Base-by-base conservation (phyloP, 2,113 vertebrate species). In the Callocephalon fimbriatum region DNA sequence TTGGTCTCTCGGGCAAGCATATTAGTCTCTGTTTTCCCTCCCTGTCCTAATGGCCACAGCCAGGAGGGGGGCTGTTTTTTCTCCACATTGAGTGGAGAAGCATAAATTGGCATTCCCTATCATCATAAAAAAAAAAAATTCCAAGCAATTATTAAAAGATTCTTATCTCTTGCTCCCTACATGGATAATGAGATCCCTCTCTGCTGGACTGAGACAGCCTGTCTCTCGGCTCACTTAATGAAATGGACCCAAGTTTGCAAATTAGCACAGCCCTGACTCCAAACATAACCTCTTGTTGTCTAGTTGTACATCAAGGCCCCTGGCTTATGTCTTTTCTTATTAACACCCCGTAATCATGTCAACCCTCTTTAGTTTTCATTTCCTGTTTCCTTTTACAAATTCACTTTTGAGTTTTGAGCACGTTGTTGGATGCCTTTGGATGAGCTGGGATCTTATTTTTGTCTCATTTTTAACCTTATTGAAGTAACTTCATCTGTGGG, bases 111-210 rank as follows among this genome's bases (percentile, higher is more conserved):
- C 98, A 98, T 98, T 98, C 98, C 98, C 93, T 97, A 98, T 98
- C 96, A 97, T 97, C 97, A 97, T 98, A 97, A 98, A 98, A 98
- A 98, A n/a, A n/a, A 98, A 98, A 98, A 98, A 97, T 97, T 98
- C 98, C 97, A 97, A 97, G 97, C 98, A 98, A 98, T 98, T 98
- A 98, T 98, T 98, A 98, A 98, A 98, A 98, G 98, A 98, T 98
- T 98, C 98, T 98, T 98, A 98, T 98, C 98, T 98, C 96, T 98
- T 98, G 98, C 98, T 98, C 98, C 98, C 98, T 98, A 96, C 95
- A 92, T 98, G 98, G 98, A 98, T 98, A 98, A 98, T 98, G 98
- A 98, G 98, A 97, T 97, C 98, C 97, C 96, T 98, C 98, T 98
- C 98, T 98, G 98, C 96, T 98, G 98, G 98, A 98, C 98, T 98